These are phyloP conservation scores for Diplolepis rosae DNA, from an alignment of 2,888 invertebrate species.

Conservation along the genomic window DNA sequence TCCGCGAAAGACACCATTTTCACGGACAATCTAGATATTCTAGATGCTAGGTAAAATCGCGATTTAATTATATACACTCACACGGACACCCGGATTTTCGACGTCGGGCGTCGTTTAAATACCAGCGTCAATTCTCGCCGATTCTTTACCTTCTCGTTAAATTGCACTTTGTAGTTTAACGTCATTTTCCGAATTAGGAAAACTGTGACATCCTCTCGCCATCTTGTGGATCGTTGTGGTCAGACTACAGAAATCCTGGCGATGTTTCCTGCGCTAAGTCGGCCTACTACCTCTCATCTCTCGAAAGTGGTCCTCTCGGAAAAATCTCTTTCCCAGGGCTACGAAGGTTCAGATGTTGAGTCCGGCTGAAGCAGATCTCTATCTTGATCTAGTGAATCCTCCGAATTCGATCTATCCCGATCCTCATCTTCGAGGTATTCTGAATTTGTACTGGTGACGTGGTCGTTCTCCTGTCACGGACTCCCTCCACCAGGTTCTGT, in stretches of 20 bases:
- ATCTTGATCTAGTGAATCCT: slow-evolving; percentile 54
- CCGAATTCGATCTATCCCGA: slow-evolving; percentile 44
- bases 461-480: slow-evolving; percentile 71
- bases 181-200: slow-evolving; percentile 13
- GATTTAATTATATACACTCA: slow-evolving; percentile 32
- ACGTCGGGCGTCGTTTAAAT: neutral
- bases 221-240: neutral
- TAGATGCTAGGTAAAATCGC: slow-evolving; percentile 32
- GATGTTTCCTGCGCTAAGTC: neutral
- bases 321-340: slow-evolving; percentile 53
- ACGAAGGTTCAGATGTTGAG: slow-evolving; percentile 72
- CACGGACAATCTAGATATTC: slow-evolving; percentile 14
- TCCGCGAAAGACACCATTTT: slow-evolving; percentile 37
- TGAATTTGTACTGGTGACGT: slow-evolving; percentile 46
- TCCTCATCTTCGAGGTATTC: slow-evolving; percentile 50
- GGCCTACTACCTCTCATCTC: neutral
- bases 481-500: slow-evolving; percentile 67
- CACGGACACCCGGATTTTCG: slow-evolving; percentile 38
- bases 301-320: slow-evolving; percentile 22
- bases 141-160: slow-evolving; percentile 48
- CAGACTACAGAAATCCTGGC: neutral
- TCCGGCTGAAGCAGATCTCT: slow-evolving; percentile 65
- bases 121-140: slow-evolving; percentile 5
- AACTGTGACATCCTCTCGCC: neutral
- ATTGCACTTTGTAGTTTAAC: slow-evolving; percentile 60